Percentiles rank a stretch among this genome's conserved stretches.
Evolutionary conservation across 2,113 vertebrate species (phyloP).

Genomic region (Pterophyllum scalare): DNA sequence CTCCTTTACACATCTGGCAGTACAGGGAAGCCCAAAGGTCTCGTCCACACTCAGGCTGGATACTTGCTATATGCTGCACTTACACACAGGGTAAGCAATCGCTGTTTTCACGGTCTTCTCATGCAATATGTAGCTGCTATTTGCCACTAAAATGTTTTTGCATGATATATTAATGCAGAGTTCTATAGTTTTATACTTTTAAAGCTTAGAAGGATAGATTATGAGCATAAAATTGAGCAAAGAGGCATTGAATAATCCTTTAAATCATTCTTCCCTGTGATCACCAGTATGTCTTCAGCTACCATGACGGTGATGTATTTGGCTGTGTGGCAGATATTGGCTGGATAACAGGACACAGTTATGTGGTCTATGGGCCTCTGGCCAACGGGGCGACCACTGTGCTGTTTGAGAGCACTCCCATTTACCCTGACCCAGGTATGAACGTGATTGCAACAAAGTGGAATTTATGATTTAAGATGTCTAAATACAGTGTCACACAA

Average conservation of each 20-base stretch:
- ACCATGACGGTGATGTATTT: conserved; percentile 85
- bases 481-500: neutral
- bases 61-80: conserved; percentile 84
- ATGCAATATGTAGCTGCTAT: neutral
- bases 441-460: neutral
- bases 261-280: neutral
- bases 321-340: conserved; percentile 86
- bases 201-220: neutral
- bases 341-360: conserved; percentile 88
- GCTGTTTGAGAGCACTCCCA: conserved; percentile 85
- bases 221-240: neutral
- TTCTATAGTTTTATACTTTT: neutral
- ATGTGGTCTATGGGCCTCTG: conserved; percentile 83
- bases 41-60: conserved; percentile 86
- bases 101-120: rapidly evolving
- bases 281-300: conserved; percentile 83
- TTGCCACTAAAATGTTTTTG: neutral
- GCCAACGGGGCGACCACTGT: conserved; percentile 86
- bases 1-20: conserved; percentile 86
- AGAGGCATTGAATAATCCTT: neutral
- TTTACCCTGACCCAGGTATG: conserved; percentile 80
- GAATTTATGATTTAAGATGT: neutral
- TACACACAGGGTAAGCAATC: conserved; percentile 79
- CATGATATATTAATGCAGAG: neutral
- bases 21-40: conserved; percentile 85